Evolutionary conservation across 2,888 invertebrate species (phyloP), one percentile per base, ranked within the genome.

Genomic region (Halictus ligatus): DNA sequence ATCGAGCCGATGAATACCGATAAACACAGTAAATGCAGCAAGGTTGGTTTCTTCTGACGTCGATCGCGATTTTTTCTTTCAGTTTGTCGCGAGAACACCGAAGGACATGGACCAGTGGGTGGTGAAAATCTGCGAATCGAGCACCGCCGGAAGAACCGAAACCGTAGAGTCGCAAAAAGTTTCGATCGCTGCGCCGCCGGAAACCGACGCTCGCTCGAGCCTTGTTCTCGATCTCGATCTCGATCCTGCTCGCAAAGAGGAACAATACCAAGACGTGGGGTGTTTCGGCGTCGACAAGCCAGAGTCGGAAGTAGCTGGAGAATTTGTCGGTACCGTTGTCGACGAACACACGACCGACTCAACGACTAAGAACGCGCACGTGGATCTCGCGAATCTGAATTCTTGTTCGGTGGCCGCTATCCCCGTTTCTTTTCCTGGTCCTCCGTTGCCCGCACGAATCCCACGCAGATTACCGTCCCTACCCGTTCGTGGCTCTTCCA

Each of bases 101-200:
- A 92, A 92, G 58, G 95, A 95, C 35, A 95, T 94, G 95, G 91
- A 93, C 25, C 93, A 94, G n/a, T 95, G 95, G 95, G 85, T 95
- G 5, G 82, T 89, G 7, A 92, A 92, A 1, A 92, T 95, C 74
- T 89, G 88, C 50, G 88, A 91, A 12, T 80, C 91, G 4, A 83
- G 81, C 18, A 29, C 25, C 35, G 84, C 60, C 15, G 85, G 87
- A 6, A 87, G 76, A 4, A 35, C 25, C 6, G 50, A 76, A 12
- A 46, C 58, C n/a, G 43, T 48, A 69, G 74, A 58, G 29, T 1
- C 40, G 5, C 10, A 46, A 10, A 50, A 18, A 71, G 69, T 0
- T 35, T 15, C 21, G 60, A 13, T 1, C 2, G 3, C 40, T 0
- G 72, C 13, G 10, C 15, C 4, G 29, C 25, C 21, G 40, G 21